A percentile compares a stretch with the other conserved stretches of the same genome.
These are phyloP conservation scores for Cyclargus thomasi DNA, from an alignment of 1,140 invertebrate species.

Conservation along the genomic window DNA sequence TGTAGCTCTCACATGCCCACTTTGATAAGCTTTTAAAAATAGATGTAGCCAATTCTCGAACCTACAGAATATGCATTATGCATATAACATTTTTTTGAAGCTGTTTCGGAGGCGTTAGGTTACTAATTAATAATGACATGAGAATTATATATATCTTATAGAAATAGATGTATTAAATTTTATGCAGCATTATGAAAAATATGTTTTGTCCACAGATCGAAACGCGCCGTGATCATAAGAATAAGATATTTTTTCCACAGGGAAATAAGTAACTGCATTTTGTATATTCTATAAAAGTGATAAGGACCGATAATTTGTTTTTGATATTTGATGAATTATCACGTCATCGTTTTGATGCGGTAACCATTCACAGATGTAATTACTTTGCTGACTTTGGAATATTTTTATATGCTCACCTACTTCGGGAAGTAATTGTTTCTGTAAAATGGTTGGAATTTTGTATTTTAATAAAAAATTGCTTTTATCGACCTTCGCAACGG, in stretches of 20 bases:
- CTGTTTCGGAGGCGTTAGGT: too few relatives aligned
- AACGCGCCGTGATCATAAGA: constrained; percentile 75
- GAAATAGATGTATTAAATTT: too few relatives aligned
- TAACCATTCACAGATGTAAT: constrained; percentile 57
- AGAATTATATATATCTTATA: too few relatives aligned
- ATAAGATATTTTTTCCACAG: constrained; percentile 76
- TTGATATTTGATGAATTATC: constrained; percentile 73
- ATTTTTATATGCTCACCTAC: constrained; percentile 71
- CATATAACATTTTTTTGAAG: too few relatives aligned
- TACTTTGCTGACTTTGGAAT: constrained; percentile 69
- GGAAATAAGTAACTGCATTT: constrained; percentile 77
- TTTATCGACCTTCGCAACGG: constrained; percentile 59
- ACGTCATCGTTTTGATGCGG: constrained; percentile 66
- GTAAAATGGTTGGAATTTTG: constrained; percentile 54
- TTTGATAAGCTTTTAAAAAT: too few relatives aligned
- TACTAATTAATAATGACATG: too few relatives aligned
- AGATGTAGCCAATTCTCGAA: too few relatives aligned
- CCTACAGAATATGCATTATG: too few relatives aligned
- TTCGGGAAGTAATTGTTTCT: constrained; percentile 66
- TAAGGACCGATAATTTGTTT: constrained; percentile 73
- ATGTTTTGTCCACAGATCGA: constrained; percentile 64
- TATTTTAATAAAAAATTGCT: constrained; percentile 65
- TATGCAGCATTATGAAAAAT: constrained; percentile 18
- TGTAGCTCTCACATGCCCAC: too few relatives aligned
- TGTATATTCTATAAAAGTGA: constrained; percentile 76